These are phyloP conservation scores for Tarsius wallacei DNA, from an alignment of 2,797 vertebrate species.

Conservation along the genomic window DNA sequence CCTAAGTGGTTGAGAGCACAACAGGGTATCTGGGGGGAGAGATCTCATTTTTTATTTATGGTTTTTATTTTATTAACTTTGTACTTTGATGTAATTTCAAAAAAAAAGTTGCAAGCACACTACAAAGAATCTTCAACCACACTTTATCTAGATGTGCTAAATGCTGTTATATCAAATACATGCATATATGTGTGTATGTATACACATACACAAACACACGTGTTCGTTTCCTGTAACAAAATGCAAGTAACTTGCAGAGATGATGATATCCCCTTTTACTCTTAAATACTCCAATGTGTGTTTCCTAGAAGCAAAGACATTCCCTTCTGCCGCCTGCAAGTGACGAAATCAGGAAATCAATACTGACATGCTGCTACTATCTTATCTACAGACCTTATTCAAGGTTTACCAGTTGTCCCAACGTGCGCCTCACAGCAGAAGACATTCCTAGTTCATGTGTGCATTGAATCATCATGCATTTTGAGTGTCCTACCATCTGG, in stretches of 20 bases:
- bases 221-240: too few relatives aligned
- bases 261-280: background rate
- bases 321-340: background rate
- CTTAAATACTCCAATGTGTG: background rate
- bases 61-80: constrained; percentile 14
- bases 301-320: constrained; percentile 51
- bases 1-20: background rate
- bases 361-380: background rate
- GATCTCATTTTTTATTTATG: background rate
- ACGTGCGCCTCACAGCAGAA: background rate
- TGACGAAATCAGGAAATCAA: constrained; percentile 53
- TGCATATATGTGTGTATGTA: background rate
- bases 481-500: background rate
- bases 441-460: background rate
- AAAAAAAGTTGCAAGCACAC: background rate
- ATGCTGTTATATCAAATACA: constrained; percentile 7
- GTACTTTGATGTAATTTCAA: background rate
- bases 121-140: constrained; percentile 14
- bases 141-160: background rate
- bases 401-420: background rate
- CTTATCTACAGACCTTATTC: background rate
- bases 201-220: background rate
- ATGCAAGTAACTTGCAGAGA: constrained; percentile 4
- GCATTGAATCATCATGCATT: background rate
- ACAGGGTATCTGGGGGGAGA: background rate